These are phyloP conservation scores for Clupea harengus DNA, from an alignment of 2,113 vertebrate genomes.

Conservation along the genomic window DNA sequence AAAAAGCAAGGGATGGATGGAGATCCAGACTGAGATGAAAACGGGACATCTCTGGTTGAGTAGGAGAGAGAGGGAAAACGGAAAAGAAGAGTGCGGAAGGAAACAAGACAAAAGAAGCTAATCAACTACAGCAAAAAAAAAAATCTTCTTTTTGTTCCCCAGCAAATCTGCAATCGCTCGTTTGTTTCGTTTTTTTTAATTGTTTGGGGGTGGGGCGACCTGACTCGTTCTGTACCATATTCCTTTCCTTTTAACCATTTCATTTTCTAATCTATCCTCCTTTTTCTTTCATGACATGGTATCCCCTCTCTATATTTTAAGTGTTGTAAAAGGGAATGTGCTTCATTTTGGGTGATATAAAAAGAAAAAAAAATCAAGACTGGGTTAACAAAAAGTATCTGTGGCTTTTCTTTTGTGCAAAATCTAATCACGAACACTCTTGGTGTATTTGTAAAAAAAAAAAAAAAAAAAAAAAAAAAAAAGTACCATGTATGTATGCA, in stretches of 20 bases:
- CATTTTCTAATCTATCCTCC: slow-evolving; percentile 78
- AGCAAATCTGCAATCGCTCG: slow-evolving; percentile 81
- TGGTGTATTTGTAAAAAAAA: slow-evolving; percentile 92
- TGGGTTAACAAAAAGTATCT: slow-evolving; percentile 80
- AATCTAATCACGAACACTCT: slow-evolving; percentile 92
- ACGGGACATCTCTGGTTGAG: background rate
- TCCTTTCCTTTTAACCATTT: slow-evolving; percentile 29
- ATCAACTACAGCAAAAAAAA: slow-evolving; percentile 84
- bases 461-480: background rate
- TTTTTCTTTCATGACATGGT: slow-evolving; percentile 88
- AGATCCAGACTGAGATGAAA: background rate
- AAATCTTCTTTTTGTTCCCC: slow-evolving; percentile 61
- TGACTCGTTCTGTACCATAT: slow-evolving; percentile 69
- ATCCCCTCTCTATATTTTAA: slow-evolving; percentile 97
- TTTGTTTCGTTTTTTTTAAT: slow-evolving; percentile 79
- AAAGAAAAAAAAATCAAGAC: slow-evolving; percentile 67
- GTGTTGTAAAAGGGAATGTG: slow-evolving; percentile 95
- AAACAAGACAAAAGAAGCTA: slow-evolving; percentile 82
- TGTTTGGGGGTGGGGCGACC: slow-evolving; percentile 75
- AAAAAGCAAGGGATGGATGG: slow-evolving; percentile 1
- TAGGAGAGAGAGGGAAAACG: background rate
- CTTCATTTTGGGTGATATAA: slow-evolving; percentile 76
- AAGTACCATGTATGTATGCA: slow-evolving; percentile 98
- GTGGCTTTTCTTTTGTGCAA: slow-evolving; percentile 93
- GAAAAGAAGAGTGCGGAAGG: background rate